Base-by-base conservation (phyloP, 2,113 vertebrate species). In the Cinclus mexicanus region DNA sequence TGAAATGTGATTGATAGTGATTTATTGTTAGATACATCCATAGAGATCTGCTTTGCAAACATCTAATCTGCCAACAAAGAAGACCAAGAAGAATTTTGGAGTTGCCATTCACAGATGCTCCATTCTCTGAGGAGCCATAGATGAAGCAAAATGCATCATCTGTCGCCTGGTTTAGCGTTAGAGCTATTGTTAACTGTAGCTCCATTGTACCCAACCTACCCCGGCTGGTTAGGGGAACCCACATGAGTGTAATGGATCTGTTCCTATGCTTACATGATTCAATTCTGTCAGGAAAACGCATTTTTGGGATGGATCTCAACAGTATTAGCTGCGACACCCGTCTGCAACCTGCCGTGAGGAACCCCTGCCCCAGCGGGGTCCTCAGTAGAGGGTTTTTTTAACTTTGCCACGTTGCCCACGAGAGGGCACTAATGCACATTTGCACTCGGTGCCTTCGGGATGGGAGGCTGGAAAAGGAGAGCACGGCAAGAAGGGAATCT, bases 401-500 rank as follows among this genome's bases (percentile, higher is more conserved):
- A 21, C 29, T 84, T 79, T 39, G 70, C 33, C 24, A 9, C 10
- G 8, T 14, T 70, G 89, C 77, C 95, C 94, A 78, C 89, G 64
- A 95, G 90, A 95, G 93, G 82, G 87, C 69, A 75, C 78, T 88
- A 23, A 35, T 7, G 70, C 15, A 47, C 64, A 93, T 83, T 88
- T 95, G 92, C 94, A 69, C 94, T 71, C 21, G 22, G n/a, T 17
- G 65, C 63, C 61, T n/a, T 25, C 6, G 1, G 16, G 25, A 2
- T 2, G 37, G 44, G n/a, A 16, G n/a, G 10, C 10, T 3, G 74
- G 77, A 23, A 50, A 41, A 91, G 12, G 26, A 1, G 11, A 1
- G 11, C 41, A 4, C 33, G 5, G 3, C 11, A 4, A 14, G 50
- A 37, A 49, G 13, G 64, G 60, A 31, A 52, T 7, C 9, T 46